A percentile compares a stretch with the other conserved stretches of the same genome.
These are phyloP conservation scores for Rhynchonycteris naso DNA, from an alignment of 2,797 vertebrate species.

Conservation along the genomic window DNA sequence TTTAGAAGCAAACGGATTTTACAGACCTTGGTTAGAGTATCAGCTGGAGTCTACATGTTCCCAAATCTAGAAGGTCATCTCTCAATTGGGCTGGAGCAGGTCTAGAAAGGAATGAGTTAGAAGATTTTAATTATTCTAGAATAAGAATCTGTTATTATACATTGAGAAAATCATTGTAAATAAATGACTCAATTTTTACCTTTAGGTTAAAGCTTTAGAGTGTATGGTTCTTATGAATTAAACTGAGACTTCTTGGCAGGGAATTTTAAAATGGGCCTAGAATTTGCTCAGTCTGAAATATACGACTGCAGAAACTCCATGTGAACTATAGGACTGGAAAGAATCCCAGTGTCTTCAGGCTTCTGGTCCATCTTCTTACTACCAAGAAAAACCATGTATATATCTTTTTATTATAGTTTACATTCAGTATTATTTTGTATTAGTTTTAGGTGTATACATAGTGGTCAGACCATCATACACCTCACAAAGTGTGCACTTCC, in stretches of 20 bases:
- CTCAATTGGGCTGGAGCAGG: neutral
- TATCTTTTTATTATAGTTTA: neutral
- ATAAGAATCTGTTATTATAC: constrained; percentile 21
- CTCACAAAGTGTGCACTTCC: neutral
- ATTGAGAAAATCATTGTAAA: neutral
- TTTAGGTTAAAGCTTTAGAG: neutral
- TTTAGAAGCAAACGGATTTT: neutral
- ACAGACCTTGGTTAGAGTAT: neutral
- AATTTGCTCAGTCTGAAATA: neutral
- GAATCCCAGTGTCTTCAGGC: neutral
- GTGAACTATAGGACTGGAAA: neutral
- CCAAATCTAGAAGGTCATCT: neutral
- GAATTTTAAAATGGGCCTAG: neutral
- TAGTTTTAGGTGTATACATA: neutral
- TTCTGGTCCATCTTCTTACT: neutral
- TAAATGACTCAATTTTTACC: neutral
- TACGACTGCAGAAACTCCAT: neutral
- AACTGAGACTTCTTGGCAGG: neutral
- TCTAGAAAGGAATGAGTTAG: neutral
- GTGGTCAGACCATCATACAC: neutral
- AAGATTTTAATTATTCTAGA: neutral
- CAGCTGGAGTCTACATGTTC: neutral
- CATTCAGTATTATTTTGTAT: neutral
- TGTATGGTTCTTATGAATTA: neutral
- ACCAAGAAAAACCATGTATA: neutral